Base-by-base conservation (phyloP, 2,888 invertebrate species). In the Parapristionchus giblindavisi region DNA sequence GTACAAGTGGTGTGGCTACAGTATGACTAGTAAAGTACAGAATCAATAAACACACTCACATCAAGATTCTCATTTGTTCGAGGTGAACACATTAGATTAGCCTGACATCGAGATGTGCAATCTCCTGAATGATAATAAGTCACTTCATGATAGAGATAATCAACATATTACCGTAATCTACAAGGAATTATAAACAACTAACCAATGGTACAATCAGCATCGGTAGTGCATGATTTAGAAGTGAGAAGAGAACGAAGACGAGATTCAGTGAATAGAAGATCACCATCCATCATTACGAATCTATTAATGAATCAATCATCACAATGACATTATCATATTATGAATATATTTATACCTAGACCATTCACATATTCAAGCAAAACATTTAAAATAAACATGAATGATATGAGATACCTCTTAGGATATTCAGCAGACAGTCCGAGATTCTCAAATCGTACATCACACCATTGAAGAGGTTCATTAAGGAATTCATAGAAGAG, bases 391-490 rank as follows among this genome's bases (percentile, higher is more conserved):
- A 51, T 52, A 21, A 78, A 48, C 43, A 76, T 40, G 24, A 2
- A 56, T 56, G 24, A 56, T 56, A 56, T 8, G 11, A 27, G 24
- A 5, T 48, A 86, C 83, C 86, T 76, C 73, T 87, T 87, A 11
- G 86, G 86, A 76, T 87, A 87, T 36, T 85, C 84, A 1, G 86
- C 84, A 27, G 85, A 85, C 17, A 87, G 77, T 17, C 87, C 87
- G n/a, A 86, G 77, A 72, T 83, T 83, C 60, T 89, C 89, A 72
- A 88, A 88, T 78, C 89, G 89, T 3, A 90, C 88, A 84, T 90
- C 90, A 83, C 90, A 90, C 82, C 90, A 87, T 80, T 90, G 89
- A 0, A 90, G 81, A 1, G 88, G 88, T 76, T 89, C 88, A 77
- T 88, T 87, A n/a, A 88, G 78, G 76, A 88, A 88, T 77, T 88